Evolutionary conservation across 2,797 vertebrate species (phyloP), one percentile per base, ranked within the genome.

Genomic region (Takifugu rubripes): DNA sequence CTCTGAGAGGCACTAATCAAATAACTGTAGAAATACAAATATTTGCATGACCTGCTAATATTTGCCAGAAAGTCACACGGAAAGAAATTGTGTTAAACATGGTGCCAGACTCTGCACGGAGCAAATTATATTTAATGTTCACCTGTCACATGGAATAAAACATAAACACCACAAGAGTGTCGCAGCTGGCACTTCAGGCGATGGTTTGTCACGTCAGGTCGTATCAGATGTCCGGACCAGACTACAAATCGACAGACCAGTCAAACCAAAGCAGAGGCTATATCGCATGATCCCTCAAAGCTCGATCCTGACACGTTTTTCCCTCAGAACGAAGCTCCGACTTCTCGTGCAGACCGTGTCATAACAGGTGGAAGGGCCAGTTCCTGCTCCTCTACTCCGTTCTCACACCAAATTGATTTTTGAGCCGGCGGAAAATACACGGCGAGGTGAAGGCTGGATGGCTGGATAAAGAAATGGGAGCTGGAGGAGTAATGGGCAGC

Each of bases 331-430:
- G 1, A 14, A 26, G 66, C 59, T 75, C 7, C 8, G 31, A 33
- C 5, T 5, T 29, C 27, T 29, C 51, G 1, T 43, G 55, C 66
- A 47, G 55, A 55, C 47, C 26, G 53, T 0, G 25, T 40, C 56
- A 59, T 62, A 25, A 59, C 10, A 56, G 61, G 73, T 31, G 54
- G 66, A 72, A 59, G 61, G 44, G 26, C 51, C 1, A 17, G 5
- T 59, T 54, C 64, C 70, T 66, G 58, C 68, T 62, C 72, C 46
- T 62, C 58, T 42, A 44, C 44, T 61, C 60, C 70, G 65, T 64
- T 61, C 76, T 26, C 49, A 77, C 68, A 73, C 31, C 45, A 73
- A 75, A 87, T 86, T 82, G 79, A 85, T 82, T 88, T 70, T 59
- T 29, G 58, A 59, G 76, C 63, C 64, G 57, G 50, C 57, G 60